Conservation (phyloP, 2,888 invertebrate genomes). For the Ceriagrion tenellum region DNA sequence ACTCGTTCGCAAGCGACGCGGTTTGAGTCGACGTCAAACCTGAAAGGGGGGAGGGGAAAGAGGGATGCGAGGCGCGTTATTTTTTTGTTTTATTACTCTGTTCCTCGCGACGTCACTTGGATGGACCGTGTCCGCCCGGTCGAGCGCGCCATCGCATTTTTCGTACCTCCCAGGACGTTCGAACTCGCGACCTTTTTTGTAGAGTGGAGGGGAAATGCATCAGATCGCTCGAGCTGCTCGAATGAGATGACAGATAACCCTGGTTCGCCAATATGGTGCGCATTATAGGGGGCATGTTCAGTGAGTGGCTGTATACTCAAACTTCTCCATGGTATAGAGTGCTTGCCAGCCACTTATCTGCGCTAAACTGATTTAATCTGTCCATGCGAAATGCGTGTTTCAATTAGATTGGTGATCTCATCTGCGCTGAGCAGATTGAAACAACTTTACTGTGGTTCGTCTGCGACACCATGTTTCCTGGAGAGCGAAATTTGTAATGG, state of each 20-base stretch:
- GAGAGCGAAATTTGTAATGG: no score
- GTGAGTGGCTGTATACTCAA: no score
- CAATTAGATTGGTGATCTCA: no score
- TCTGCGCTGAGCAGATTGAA: no score
- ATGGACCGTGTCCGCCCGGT: not conserved
- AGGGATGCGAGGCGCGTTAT: not conserved
- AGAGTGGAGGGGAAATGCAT: not conserved
- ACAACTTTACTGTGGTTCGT: no score
- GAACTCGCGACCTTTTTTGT: not conserved
- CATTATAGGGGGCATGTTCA: no score
- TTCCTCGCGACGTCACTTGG: conserved; percentile 45
- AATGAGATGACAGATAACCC: not conserved
- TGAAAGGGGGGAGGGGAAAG: not conserved
- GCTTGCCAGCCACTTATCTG: no score
- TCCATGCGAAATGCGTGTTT: no score
- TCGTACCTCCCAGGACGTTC: not conserved
- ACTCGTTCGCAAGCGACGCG: not conserved
- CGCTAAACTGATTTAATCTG: no score
- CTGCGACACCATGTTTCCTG: no score
- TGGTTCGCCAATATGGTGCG: no score
- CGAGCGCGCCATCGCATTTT: conserved; percentile 7
- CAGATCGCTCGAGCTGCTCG: not conserved
- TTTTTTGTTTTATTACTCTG: conserved; percentile 34
- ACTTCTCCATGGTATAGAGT: no score
- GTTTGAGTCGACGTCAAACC: conserved; percentile 16